Evolutionary conservation across 37 sponge, comb jelly and placozoan species (phyloP).

Genomic region (Chondrosia reniformis): DNA sequence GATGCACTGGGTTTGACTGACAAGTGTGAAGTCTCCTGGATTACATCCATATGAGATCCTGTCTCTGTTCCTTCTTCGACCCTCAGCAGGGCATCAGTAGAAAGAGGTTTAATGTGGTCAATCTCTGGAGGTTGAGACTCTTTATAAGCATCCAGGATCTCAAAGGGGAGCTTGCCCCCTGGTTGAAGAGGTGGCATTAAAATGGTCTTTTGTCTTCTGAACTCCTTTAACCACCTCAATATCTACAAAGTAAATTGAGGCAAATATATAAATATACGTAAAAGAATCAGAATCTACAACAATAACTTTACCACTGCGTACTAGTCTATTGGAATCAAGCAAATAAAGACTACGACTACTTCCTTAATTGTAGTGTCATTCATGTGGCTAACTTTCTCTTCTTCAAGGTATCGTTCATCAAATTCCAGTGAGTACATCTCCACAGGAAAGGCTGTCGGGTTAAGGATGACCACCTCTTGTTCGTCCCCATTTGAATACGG

Average conservation of each 20-base stretch:
- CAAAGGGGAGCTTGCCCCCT: slow-evolving; percentile 69
- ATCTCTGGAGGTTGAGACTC: background rate
- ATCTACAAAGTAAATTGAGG: slow-evolving; percentile 34
- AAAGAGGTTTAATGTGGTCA: slow-evolving; percentile 5
- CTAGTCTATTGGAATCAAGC: too few relatives aligned
- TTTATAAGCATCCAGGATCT: slow-evolving; percentile 70
- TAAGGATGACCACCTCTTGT: slow-evolving; percentile 71
- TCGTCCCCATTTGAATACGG: slow-evolving; percentile 84
- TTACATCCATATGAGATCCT: slow-evolving; percentile 2
- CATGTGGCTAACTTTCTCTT: slow-evolving; percentile 69
- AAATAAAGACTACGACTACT: too few relatives aligned
- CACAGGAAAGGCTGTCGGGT: slow-evolving; percentile 81
- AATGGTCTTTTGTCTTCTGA: slow-evolving; percentile 59
- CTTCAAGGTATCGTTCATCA: slow-evolving; percentile 86
- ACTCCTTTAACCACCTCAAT: slow-evolving; percentile 69
- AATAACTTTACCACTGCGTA: too few relatives aligned
- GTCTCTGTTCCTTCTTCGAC: slow-evolving; percentile 23
- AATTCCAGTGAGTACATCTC: slow-evolving; percentile 97
- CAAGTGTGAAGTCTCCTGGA: background rate
- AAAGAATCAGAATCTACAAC: too few relatives aligned
- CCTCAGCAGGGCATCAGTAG: slow-evolving; percentile 13
- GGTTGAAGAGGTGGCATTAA: slow-evolving; percentile 79
- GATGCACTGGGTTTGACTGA: background rate
- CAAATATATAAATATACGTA: too few relatives aligned
- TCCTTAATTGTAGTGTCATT: background rate